Evolutionary conservation across 1,140 invertebrate species (phyloP), one percentile per base, ranked within the genome.

Genomic region (Stenopsyche tienmushanensis): DNA sequence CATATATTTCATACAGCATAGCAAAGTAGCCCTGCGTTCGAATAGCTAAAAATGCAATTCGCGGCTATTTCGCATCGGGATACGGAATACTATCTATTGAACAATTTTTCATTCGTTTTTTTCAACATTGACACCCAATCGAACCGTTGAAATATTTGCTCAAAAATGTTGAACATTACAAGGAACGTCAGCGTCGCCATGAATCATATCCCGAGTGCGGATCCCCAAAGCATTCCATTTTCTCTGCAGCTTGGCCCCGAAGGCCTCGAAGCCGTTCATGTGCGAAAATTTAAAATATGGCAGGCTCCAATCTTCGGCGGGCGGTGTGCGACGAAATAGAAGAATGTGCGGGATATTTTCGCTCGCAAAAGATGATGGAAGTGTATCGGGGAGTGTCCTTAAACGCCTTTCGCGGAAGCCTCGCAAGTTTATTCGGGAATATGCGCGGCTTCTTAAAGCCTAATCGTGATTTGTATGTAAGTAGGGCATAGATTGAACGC

Each of bases 391-490:
- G n/a, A n/a, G n/a, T n/a, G n/a, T n/a, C n/a, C n/a, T n/a, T n/a
- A n/a, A n/a, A n/a, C 34, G 34, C n/a, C 34, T 7, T 39, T 39
- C 34, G 34, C 34, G 34, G n/a, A 39, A n/a, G n/a, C n/a, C n/a
- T n/a, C n/a, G n/a, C n/a, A n/a, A n/a, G n/a, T n/a, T n/a, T n/a
- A n/a, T n/a, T n/a, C n/a, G n/a, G n/a, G 13, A 34, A 7, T 34
- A 7, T 34, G 29, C 29, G 49, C 23, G 5, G 20, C 47, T 49
- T 15, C 21, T 29, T 34, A 17, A 5, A 17, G 41, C 24, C 18
- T 47, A 29, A 25, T 25, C 29, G 21, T 26, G 57, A 60, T 60
- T 60, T 60, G 24, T 47, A 39, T 60, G 57, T 44, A 44, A 60
- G 42, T 29, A 39, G 57, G 57, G 3, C 57, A 60, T 15, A 42